A percentile compares a stretch with the other conserved stretches of the same genome.
Evolutionary conservation across 2,113 vertebrate species (phyloP).

Genomic region (Leucoraja erinaceus): DNA sequence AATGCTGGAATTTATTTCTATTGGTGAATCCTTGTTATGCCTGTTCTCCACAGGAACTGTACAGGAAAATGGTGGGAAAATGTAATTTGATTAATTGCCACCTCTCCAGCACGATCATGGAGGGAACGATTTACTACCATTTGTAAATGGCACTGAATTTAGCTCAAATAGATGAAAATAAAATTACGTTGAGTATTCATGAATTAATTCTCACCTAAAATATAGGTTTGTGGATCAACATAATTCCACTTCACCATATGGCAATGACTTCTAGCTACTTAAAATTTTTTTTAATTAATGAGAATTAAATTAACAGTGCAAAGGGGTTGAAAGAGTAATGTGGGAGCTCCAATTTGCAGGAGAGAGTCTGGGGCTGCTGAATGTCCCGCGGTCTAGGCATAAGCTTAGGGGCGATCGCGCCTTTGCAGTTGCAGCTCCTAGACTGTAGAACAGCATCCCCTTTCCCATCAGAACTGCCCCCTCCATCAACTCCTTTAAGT

Average conservation of each 20-base stretch:
- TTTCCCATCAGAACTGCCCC: no score
- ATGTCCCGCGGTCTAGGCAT: no score
- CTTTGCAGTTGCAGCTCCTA: no score
- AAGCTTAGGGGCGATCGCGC: no score
- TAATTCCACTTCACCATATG: background rate
- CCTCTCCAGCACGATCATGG: background rate
- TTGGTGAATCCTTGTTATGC: no score
- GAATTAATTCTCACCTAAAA: background rate
- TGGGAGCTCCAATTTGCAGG: background rate
- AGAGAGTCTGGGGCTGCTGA: no score
- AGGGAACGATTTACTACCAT: background rate
- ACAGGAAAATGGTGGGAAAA: background rate
- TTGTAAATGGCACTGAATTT: background rate
- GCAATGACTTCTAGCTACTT: background rate
- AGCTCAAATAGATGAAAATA: background rate
- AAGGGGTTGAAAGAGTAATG: background rate
- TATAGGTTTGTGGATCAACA: background rate
- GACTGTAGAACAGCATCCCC: no score
- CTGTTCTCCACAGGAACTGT: background rate
- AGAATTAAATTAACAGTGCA: background rate
- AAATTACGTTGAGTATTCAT: background rate
- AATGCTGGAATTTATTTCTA: no score
- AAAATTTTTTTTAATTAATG: background rate
- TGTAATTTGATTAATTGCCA: background rate
- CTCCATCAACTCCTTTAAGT: no score